Conservation (phyloP, 2,888 invertebrate genomes). For the Diarsia brunnea region DNA sequence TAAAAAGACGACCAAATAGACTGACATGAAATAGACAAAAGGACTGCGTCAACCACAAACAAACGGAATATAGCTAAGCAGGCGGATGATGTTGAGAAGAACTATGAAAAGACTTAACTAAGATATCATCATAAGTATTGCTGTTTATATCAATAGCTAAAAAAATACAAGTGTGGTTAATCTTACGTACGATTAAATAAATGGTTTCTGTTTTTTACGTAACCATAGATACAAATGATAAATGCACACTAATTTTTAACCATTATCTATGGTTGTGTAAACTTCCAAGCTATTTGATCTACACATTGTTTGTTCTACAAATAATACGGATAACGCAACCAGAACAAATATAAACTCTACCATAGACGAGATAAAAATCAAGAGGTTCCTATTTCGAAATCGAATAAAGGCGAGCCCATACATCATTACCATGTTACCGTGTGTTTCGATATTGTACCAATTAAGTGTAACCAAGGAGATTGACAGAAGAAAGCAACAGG, state of each 20-base stretch:
- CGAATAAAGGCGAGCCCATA: slow-evolving; percentile 40
- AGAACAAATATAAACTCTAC: slow-evolving; percentile 39
- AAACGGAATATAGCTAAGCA: not conserved
- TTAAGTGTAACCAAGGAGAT: slow-evolving; percentile 79
- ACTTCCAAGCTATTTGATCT: slow-evolving; percentile 26
- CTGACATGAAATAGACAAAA: not conserved
- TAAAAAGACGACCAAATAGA: not conserved
- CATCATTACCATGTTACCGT: slow-evolving; percentile 63
- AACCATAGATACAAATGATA: slow-evolving; percentile 30
- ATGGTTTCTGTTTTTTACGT: slow-evolving; percentile 30
- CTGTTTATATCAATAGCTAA: not conserved
- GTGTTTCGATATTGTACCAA: slow-evolving; percentile 80
- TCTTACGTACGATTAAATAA: slow-evolving; percentile 2
- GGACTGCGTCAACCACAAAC: not conserved
- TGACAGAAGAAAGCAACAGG: slow-evolving; percentile 84
- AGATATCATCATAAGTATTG: not conserved
- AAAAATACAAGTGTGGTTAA: slow-evolving; percentile 1
- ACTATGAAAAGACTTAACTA: too few species aligned
- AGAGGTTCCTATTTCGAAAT: slow-evolving; percentile 47
- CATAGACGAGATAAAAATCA: slow-evolving; percentile 53
- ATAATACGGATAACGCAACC: slow-evolving; percentile 37
- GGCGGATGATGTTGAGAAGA: not conserved
- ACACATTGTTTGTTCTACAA: slow-evolving; percentile 44
- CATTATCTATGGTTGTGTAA: slow-evolving; percentile 52
- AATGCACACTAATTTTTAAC: slow-evolving; percentile 35